These are phyloP conservation scores for Cataglyphis rosenhaueri DNA, from an alignment of 2,888 invertebrate genomes.

Conservation along the genomic window DNA sequence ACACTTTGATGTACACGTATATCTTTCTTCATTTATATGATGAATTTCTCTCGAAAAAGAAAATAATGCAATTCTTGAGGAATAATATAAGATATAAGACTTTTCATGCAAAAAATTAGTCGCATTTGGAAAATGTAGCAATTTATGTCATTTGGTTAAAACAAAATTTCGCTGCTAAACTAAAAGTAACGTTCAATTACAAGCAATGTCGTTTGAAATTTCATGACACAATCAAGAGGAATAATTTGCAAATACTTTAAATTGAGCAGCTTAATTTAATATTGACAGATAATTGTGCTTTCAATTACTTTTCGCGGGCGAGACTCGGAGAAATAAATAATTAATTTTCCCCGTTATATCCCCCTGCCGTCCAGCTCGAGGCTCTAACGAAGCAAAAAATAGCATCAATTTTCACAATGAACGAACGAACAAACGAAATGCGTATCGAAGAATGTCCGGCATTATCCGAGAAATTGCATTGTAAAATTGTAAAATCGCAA, in stretches of 20 bases:
- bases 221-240: background rate
- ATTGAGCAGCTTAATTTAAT: conserved; percentile 26
- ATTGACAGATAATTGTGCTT: conserved; percentile 8
- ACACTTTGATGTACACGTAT: background rate
- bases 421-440: conserved; percentile 37
- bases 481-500: conserved; percentile 49
- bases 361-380: background rate
- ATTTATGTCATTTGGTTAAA: background rate
- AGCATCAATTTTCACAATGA: conserved; percentile 39
- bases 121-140: background rate
- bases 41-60: background rate
- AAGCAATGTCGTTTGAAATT: background rate
- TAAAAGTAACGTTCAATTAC: background rate
- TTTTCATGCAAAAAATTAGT: conserved; percentile 13
- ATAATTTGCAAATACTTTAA: conserved; percentile 12
- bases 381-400: conserved; percentile 45
- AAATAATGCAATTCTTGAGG: background rate
- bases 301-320: conserved; percentile 32
- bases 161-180: background rate
- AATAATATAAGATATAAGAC: background rate
- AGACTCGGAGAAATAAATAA: conserved; percentile 40
- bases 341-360: conserved; percentile 26
- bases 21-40: background rate
- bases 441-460: conserved; percentile 31
- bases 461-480: conserved; percentile 46